Percentiles rank a stretch among this genome's conserved stretches.
Conservation (phyloP, 2,797 vertebrate genomes). For the Diplodus sargus region DNA sequence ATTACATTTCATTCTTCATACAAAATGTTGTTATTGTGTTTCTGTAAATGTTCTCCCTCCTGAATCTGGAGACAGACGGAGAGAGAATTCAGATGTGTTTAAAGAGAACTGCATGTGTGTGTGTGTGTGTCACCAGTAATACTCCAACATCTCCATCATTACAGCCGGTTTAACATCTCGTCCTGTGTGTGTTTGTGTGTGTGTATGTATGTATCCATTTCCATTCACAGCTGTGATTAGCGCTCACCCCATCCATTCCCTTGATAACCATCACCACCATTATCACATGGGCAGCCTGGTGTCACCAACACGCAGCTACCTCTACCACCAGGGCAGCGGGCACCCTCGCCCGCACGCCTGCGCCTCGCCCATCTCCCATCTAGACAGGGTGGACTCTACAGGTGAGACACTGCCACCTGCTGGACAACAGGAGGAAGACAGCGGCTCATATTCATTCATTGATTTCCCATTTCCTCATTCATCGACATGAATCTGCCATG, state of each 20-base stretch:
- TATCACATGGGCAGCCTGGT: constrained; percentile 99
- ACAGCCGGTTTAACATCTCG: constrained; percentile 57
- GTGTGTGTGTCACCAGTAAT: constrained; percentile 13
- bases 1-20: constrained; percentile 40
- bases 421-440: constrained; percentile 37
- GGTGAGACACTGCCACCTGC: constrained; percentile 88
- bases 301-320: constrained; percentile 94
- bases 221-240: constrained; percentile 99
- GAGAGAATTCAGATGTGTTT: constrained; percentile 14
- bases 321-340: constrained; percentile 90
- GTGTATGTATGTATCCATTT: constrained; percentile 84
- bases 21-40: constrained; percentile 3
- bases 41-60: not conserved
- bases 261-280: constrained; percentile 99
- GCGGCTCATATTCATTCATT: constrained; percentile 38
- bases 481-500: constrained; percentile 6
- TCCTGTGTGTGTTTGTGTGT: constrained; percentile 55
- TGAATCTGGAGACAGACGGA: constrained; percentile 5
- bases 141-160: constrained; percentile 44
- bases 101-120: constrained; percentile 34
- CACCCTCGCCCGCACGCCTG: constrained; percentile 84
- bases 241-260: constrained; percentile 99
- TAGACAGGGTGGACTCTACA: constrained; percentile 97
- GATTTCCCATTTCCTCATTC: constrained; percentile 28
- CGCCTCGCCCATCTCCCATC: constrained; percentile 92